Base-by-base conservation (phyloP, 2,113 vertebrate genomes). In the Erythrocercus mccallii region DNA sequence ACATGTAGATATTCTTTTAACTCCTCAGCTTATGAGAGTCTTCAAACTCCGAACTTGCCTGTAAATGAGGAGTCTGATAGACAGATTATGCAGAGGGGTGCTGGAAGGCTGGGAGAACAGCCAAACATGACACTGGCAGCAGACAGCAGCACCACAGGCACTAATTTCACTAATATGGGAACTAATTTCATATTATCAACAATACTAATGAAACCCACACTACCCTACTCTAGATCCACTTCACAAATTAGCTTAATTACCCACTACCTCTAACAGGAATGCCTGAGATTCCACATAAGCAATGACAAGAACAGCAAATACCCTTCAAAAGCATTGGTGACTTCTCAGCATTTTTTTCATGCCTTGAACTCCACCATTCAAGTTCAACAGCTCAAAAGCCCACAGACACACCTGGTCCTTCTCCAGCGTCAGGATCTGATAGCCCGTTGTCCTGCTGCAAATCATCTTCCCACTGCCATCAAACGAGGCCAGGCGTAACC, bases 401-500 rank as follows among this genome's bases (percentile, higher is more conserved):
- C 68, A 17, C 40, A 53, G 53, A 88, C 96, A 37, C 96, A 99
- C 99, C 99, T 99, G 99, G 97, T 99, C 99, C 93, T 99, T 99
- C 97, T 99, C 99, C 15, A 99, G 98, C 30, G 98, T 99, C 18
- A 99, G 98, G 57, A 99, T 98, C 95, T 99, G 99, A 96, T 99
- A 99, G 20, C 99, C 99, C 2, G 99, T 99, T 1, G 99, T 99
- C 73, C 99, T 98, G 77, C 98, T 99, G 97, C 98, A 99, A 45
- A 99, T 98, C 57, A 99, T 92, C 90, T 99, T 99, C 33, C 99
- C 99, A n/a, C 97, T 99, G 95, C 94, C 97, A 40, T 99, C 99
- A 45, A 99, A 99, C 9, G 99, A 99, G 72, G 98, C 99, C 25
- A 99, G 98, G 19, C 99, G 99, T 79, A 99, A 98, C 97, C 99